A percentile compares a stretch with the other conserved stretches of the same genome.
phyloP scores from a whole-genome alignment of 2,888 invertebrate species.

The Caenorhabditis sp. region DNA sequence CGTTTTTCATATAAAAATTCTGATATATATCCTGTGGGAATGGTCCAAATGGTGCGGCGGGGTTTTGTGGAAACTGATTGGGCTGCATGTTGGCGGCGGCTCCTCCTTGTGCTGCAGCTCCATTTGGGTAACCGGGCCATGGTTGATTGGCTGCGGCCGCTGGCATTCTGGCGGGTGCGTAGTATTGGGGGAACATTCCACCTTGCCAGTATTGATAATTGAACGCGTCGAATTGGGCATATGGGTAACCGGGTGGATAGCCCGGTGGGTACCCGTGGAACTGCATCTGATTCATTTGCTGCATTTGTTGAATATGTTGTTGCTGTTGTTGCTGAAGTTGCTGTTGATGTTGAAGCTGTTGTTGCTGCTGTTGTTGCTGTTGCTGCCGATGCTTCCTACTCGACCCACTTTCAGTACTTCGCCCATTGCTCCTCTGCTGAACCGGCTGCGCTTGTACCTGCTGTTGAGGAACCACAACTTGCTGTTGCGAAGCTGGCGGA shows the following conservation, averaged over 20 bases:
- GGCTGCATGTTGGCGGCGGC: background rate
- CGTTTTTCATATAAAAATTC: constrained; percentile 1
- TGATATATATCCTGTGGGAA: background rate
- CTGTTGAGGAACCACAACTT: background rate
- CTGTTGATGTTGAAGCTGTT: background rate
- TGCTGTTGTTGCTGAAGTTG: background rate
- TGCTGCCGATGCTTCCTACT: background rate
- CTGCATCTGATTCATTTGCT: background rate
- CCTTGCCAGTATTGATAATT: constrained; percentile 5
- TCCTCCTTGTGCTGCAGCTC: background rate
- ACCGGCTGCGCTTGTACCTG: background rate
- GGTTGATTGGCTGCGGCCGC: background rate
- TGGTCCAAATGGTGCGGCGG: background rate
- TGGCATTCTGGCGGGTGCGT: background rate
- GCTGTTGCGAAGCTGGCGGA: background rate
- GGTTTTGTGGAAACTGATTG: background rate
- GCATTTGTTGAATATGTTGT: background rate
- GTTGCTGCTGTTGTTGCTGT: background rate
- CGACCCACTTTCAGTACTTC: background rate
- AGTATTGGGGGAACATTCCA: background rate
- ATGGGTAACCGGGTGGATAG: background rate
- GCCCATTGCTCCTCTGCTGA: background rate
- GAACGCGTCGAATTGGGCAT: constrained; percentile 1
- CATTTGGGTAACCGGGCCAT: background rate
- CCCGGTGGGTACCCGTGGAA: background rate